Conservation (phyloP, 2,797 vertebrate genomes). For the Hybognathus amarus region DNA sequence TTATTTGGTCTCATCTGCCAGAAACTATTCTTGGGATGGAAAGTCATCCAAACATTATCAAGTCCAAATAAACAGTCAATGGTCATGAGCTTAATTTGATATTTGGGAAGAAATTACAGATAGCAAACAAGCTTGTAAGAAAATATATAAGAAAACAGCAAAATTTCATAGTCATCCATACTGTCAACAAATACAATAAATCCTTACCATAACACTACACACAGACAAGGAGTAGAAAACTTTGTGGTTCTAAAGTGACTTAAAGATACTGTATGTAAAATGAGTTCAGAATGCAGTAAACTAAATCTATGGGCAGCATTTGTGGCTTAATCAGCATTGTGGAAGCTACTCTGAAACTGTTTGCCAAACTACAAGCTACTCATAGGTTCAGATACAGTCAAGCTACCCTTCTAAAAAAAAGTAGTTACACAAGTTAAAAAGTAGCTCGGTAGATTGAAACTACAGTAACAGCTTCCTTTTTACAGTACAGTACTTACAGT, state of each 20-base stretch:
- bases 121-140: conserved; percentile 41
- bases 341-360: too few species aligned
- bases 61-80: conserved; percentile 50
- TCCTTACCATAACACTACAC: conserved; percentile 2
- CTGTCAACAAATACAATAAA: conserved; percentile 17
- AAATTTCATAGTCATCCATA: conserved; percentile 17
- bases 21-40: conserved; percentile 55
- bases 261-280: not conserved
- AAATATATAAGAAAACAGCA: conserved; percentile 28
- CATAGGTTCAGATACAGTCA: not conserved
- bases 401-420: not conserved
- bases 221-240: conserved; percentile 10
- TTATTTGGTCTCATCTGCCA: conserved; percentile 60
- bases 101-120: conserved; percentile 43
- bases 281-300: not conserved
- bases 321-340: not conserved
- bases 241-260: not conserved
- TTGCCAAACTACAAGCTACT: not conserved
- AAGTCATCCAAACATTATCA: conserved; percentile 50
- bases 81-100: conserved; percentile 36
- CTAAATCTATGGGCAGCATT: not conserved
- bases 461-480: too few species aligned
- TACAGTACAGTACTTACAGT: too few species aligned
- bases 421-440: not conserved
- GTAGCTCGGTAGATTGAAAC: too few species aligned